These are phyloP conservation scores for Lerema accius DNA, from an alignment of 1,140 invertebrate species.

Conservation along the genomic window DNA sequence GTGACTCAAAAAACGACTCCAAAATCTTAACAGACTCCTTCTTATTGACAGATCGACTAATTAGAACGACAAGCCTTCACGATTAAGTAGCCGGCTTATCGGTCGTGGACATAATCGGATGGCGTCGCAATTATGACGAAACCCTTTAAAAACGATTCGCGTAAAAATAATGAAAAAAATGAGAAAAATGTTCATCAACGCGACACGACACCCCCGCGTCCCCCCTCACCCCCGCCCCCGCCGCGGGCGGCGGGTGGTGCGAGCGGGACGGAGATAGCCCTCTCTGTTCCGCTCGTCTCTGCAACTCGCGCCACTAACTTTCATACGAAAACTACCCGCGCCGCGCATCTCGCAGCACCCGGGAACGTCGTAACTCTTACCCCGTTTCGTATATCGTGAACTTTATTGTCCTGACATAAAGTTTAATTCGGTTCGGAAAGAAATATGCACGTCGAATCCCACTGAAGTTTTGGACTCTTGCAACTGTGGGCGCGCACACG, in stretches of 20 bases:
- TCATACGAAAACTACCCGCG: slow-evolving; percentile 80
- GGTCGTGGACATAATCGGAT: slow-evolving; percentile 73
- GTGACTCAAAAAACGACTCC: neutral
- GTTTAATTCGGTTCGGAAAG: slow-evolving; percentile 35
- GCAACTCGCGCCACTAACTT: slow-evolving; percentile 78
- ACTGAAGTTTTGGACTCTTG: slow-evolving; percentile 76
- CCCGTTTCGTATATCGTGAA: slow-evolving; percentile 28
- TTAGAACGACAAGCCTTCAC: slow-evolving; percentile 32
- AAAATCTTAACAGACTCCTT: slow-evolving; percentile 21
- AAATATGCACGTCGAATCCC: slow-evolving; percentile 42
- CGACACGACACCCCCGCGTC: slow-evolving; percentile 70
- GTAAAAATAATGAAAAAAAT: slow-evolving; percentile 80
- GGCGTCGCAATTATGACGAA: slow-evolving; percentile 80
- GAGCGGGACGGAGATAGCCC: slow-evolving; percentile 50
- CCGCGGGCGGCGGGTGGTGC: slow-evolving; percentile 71
- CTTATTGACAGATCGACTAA: slow-evolving; percentile 40
- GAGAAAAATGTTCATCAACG: slow-evolving; percentile 82
- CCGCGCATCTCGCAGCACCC: slow-evolving; percentile 54
- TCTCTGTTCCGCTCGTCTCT: slow-evolving; percentile 53
- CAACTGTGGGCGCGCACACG: slow-evolving; percentile 72
- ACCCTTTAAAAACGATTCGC: slow-evolving; percentile 82
- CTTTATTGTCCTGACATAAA: slow-evolving; percentile 34
- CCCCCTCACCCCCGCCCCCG: slow-evolving; percentile 48
- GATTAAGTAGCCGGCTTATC: slow-evolving; percentile 57
- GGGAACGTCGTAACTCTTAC: slow-evolving; percentile 44